Base-by-base conservation (phyloP, 2,113 vertebrate genomes). In the Poeciliopsis turrubarensis region DNA sequence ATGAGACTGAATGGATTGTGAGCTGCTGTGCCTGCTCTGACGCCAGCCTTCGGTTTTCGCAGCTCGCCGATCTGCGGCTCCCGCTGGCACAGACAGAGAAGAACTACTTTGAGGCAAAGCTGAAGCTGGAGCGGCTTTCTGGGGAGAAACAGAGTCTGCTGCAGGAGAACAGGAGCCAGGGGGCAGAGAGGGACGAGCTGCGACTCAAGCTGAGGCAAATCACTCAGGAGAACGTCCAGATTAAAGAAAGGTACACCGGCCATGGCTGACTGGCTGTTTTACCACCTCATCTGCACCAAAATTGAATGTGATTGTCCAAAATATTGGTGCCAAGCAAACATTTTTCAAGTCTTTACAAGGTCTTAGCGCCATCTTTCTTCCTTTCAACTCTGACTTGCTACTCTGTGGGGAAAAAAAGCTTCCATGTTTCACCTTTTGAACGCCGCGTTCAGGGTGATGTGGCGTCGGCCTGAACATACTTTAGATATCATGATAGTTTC, bases 51-150 rank as follows among this genome's bases (percentile, higher is more conserved):
- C 5, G 7, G 17, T 54, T 26, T 26, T 26, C 61, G 25, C 31
- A 94, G 91, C 89, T 92, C 63, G 68, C 68, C 1, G 91, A 92
- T 41, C 64, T 93, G 37, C 91, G 94, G 88, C 86, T 92, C 1
- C 25, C 57, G 11, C 77, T 91, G 47, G 86, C 84, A 0, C 91
- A 93, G 77, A 84, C 83, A 10, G 92, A 95, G 80, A 94, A 87
- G 72, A 94, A 80, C 71, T 93, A 82, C 60, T 95, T 94, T 83
- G 93, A 95, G 78, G 78, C 78, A 2, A 87, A 94, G 88, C 81
- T 94, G 87, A 93, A 94, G 65, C 68, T 95, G 80, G 91, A 95
- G 7, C 90, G 93, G 32, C 71, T 85, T 60, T 87, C 79, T 0
- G 88, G 80, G 27, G 95, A 95, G 75, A 93, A 89, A 27, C 83